Evolutionary conservation across 2,888 invertebrate genomes (phyloP), one percentile per base, ranked within the genome.

Genomic region (Caenorhabditis becei): DNA sequence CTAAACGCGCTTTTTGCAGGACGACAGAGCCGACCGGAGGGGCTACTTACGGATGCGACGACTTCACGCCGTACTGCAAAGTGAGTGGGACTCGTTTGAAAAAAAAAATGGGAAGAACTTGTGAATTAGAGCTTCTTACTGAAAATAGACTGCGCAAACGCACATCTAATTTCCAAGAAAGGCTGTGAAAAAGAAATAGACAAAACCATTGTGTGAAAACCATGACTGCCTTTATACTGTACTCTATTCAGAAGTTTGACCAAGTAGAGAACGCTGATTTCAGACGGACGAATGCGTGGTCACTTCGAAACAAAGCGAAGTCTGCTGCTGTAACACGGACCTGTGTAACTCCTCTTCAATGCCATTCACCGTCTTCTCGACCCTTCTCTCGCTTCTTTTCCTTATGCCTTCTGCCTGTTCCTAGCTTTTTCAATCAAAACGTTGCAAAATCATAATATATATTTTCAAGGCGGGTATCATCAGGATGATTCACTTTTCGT

Each of bases 41-140:
- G 53, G 74, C 80, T 53, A 75, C 63, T 59, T 80, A 80, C 61
- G 75, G 80, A 66, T 80, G 80, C 54, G 80, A 80, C 65, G 80
- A 80, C 56, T 80, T 80, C 51, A 80, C 80, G 41, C 80, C 80
- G 26, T 75, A 65, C 37, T 80, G 80, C 61, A 70, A 75, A 56
- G 80, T 80, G 53, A 24, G 70, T 44, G 26, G 2, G 4, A n/a
- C 11, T 47, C 18, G 23, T 44, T 44, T 11, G 18, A 59, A 59
- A 20, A 28, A 41, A n/a, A 28, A 23, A 49, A 16, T 7, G 10
- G 7, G 35, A 35, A 35, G 5, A 8, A 10, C 35, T 5, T 8
- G 35, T 5, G 10, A 35, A 35, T 10, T 35, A 10, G 7, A 35
- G 35, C 5, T 35, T 14, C 26, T 14, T 61, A n/a, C 24, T 61